A percentile compares a stretch with the other conserved stretches of the same genome.
These are phyloP conservation scores for Magallana angulata DNA, from an alignment of 1,140 invertebrate species.

Conservation along the genomic window DNA sequence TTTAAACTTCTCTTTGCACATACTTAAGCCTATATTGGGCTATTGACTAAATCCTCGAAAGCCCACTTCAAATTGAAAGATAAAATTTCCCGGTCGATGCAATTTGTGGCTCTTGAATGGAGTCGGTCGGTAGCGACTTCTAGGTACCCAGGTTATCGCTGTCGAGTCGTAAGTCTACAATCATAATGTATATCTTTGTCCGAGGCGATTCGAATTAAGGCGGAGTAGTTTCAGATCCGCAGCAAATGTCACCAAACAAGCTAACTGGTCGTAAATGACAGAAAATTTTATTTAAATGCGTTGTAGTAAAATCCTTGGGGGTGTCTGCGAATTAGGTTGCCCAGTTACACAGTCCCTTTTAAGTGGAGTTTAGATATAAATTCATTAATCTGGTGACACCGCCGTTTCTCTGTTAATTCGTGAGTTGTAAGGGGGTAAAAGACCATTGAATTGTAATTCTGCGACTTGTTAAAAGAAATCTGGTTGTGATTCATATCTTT, in stretches of 20 bases:
- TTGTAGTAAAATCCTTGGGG: background rate
- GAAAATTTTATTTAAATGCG: slow-evolving; percentile 11
- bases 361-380: no score
- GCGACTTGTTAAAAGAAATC: no score
- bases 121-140: slow-evolving; percentile 26
- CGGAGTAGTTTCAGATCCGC: background rate
- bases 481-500: no score
- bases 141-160: background rate
- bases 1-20: slow-evolving; percentile 31
- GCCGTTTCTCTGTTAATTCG: no score
- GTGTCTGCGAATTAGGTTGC: background rate
- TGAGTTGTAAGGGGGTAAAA: no score
- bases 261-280: slow-evolving; percentile 7
- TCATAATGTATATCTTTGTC: slow-evolving; percentile 14
- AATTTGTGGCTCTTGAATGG: slow-evolving; percentile 30
- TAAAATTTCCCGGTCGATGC: slow-evolving; percentile 28
- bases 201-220: slow-evolving; percentile 28
- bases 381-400: no score
- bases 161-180: background rate
- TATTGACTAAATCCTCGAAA: slow-evolving; percentile 35
- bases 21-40: slow-evolving; percentile 37
- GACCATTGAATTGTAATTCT: no score
- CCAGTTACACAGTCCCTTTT: background rate
- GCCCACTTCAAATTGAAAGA: slow-evolving; percentile 35
- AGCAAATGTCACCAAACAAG: background rate